Base-by-base conservation (phyloP, 2,113 vertebrate species). In the Lipotes vexillifer region DNA sequence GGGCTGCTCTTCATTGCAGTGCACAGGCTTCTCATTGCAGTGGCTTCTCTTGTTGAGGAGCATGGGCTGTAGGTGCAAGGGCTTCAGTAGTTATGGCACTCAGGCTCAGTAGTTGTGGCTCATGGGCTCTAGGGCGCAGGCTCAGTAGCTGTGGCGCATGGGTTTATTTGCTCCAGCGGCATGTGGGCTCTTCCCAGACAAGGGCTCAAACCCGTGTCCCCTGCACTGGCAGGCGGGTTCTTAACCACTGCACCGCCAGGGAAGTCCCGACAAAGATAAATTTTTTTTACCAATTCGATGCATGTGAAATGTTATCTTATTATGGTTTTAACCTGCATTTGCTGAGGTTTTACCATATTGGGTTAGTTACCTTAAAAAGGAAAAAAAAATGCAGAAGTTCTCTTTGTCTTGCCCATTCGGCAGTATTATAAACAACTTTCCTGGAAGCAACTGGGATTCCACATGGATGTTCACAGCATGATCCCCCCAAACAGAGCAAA, bases 381-480 rank as follows among this genome's bases (percentile, higher is more conserved):
- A 38, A 15, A 36, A 36, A 41, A 68, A 65, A 72, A 65, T 25
- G 46, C 13, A 1, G 3, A 72, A 38, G 38, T 59, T 38, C 27
- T n/a, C 31, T 75, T 44, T 86, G 33, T 75, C 66, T 90, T 74
- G 23, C 38, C 86, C 46, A 52, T n/a, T 90, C 25, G 86, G 72
- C 57, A 69, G 46, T 72, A 59, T 72, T 69, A 87, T 38, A 92
- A 89, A 90, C 38, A 44, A 36, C 20, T 66, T 88, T 72, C n/a
- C 92, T 69, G 38, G 69, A 72, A 72, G 77, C 29, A 74, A 33
- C 23, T 61, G 71, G 92, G 59, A 81, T 85, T 61, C 63, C 8
- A 41, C 57, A 55, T 1, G 20, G 81, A 72, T 63, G 27, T 36
- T 80, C 23, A 9, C 78, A 80, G 71, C 46, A 52, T 4, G n/a